A percentile compares a stretch with the other conserved stretches of the same genome.
These are phyloP conservation scores for Drosophila phalerata DNA, from an alignment of 2,888 invertebrate genomes.

Conservation along the genomic window DNA sequence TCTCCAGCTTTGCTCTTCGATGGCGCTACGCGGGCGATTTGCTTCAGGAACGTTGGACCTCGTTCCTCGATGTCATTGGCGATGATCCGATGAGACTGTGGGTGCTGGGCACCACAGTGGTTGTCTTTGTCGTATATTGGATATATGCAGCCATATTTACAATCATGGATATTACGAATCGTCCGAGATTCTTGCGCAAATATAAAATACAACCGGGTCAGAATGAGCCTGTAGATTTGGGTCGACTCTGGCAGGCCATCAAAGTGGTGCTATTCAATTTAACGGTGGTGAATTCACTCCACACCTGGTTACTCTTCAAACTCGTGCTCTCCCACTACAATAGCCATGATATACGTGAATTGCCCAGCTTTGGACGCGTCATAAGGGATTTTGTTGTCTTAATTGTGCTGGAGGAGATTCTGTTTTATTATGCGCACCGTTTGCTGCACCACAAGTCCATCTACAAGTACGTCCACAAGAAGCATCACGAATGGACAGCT, in stretches of 20 bases:
- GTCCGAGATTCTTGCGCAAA: constrained; percentile 88
- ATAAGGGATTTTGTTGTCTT: constrained; percentile 89
- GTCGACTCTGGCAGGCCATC: constrained; percentile 88
- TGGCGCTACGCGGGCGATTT: constrained; percentile 89
- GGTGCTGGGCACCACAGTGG: constrained; percentile 87
- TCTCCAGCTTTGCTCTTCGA: constrained; percentile 84
- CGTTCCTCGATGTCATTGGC: constrained; percentile 88
- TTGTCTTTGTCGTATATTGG: constrained; percentile 90
- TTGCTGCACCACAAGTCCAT: constrained; percentile 90
- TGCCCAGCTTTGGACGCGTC: constrained; percentile 91
- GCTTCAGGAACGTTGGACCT: constrained; percentile 91
- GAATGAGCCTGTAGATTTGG: constrained; percentile 90
- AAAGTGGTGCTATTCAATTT: constrained; percentile 90
- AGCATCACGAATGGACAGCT: constrained; percentile 95
- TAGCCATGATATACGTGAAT: constrained; percentile 87
- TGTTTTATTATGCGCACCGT: constrained; percentile 94
- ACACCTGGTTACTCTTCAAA: constrained; percentile 83
- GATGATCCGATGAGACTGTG: constrained; percentile 89
- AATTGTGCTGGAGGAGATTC: constrained; percentile 91
- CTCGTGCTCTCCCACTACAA: constrained; percentile 58
- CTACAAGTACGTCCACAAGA: constrained; percentile 93
- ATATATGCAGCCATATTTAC: constrained; percentile 90
- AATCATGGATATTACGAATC: constrained; percentile 90
- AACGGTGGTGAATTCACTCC: constrained; percentile 88
- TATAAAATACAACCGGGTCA: constrained; percentile 93